Evolutionary conservation across 2,113 vertebrate genomes (phyloP).

Genomic region (Pelusios castaneus): DNA sequence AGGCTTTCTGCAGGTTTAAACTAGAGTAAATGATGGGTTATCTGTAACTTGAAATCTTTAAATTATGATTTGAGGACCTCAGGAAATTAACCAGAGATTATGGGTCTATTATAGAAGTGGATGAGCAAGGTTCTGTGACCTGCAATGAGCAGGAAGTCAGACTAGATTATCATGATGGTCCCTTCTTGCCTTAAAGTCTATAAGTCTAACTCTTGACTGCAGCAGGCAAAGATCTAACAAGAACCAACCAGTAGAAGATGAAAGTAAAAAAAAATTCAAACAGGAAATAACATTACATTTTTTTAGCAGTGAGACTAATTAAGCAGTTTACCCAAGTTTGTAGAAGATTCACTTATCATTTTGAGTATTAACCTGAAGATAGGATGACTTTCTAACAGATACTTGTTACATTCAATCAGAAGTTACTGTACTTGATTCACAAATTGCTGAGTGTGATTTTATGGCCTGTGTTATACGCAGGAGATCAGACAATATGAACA

Average conservation of each 20-base stretch:
- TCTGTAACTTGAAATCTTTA: not conserved
- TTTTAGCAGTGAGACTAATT: not conserved
- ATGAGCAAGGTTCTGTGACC: not conserved
- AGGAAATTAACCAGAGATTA: not conserved
- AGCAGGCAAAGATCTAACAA: not conserved
- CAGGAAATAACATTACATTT: not conserved
- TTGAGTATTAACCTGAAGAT: not conserved
- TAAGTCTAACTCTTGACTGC: not conserved
- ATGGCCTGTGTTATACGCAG: no score
- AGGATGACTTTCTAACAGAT: not conserved
- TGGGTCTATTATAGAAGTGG: not conserved
- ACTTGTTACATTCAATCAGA: not conserved
- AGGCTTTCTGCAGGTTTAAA: not conserved
- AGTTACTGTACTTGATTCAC: no score
- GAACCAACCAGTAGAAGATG: not conserved
- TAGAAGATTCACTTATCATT: not conserved
- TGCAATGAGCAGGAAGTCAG: not conserved
- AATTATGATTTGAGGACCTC: not conserved
- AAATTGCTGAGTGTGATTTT: no score
- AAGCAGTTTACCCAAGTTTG: not conserved
- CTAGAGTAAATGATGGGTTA: not conserved
- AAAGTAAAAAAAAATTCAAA: not conserved
- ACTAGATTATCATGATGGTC: not conserved
- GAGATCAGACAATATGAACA: no score
- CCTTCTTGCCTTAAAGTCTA: not conserved